Evolutionary conservation across 2,888 invertebrate species (phyloP), one percentile per base, ranked within the genome.

Genomic region (Acleris emargana): DNA sequence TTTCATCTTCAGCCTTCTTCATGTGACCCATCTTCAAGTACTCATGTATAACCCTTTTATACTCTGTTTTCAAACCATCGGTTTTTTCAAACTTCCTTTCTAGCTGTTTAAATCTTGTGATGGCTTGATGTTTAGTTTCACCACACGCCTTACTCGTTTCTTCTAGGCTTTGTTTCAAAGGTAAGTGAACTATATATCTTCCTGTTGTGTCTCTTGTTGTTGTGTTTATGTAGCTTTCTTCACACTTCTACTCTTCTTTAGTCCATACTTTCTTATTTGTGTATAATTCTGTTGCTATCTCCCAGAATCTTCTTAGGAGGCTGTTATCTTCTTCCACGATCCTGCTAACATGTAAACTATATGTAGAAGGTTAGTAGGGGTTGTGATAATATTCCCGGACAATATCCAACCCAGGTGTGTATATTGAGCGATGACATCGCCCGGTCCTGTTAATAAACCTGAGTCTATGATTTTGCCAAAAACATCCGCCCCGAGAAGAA

Each of bases 381-480:
- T 45, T 47, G 45, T 22, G 47, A 25, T 28, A 28, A 28, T 28
- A 28, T 28, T 7, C 7, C 28, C 28, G 6, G 28, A 28, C 28
- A 28, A 28, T n/a, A 57, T 57, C 57, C 57, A 57, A 7, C 57
- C 57, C 9, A 57, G n/a, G n/a, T 57, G 57, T 5, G 57, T n/a
- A 6, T 57, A 6, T 17, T 57, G 57, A 7, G 57, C 57, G 11
- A 47, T 42, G 6, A 25, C 28, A 25, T 47, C 22, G 17, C 25
- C 43, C 25, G 57, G 57, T 5, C 57, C 50, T 45, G 20, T 59
- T 28, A 59, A 16, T 11, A 59, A 49, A 50, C 59, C 59, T 22
- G 59, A 13, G 50, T 59, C 50, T 17, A 59, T 32, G 38, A 59
- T 59, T 16, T 38, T 32, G 11, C 59, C 32, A 42, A 50, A 57